Evolutionary conservation across 2,888 invertebrate species (phyloP).

Genomic region (Rhyacophila evoluta): DNA sequence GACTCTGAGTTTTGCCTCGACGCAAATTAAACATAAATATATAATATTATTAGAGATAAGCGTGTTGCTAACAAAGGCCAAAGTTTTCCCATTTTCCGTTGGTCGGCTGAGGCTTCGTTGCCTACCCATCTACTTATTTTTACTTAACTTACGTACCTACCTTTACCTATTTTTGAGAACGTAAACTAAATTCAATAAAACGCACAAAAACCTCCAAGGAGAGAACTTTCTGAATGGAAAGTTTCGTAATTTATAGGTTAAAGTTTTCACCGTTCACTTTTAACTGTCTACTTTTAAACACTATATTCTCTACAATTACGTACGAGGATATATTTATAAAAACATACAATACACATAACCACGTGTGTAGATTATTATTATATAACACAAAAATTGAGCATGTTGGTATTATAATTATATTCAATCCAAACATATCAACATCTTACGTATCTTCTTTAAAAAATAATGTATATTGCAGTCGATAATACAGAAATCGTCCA

Average conservation of each 20-base stretch:
- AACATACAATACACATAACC: too few species aligned
- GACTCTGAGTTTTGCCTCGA: background rate
- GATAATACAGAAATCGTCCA: too few species aligned
- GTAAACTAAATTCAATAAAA: constrained; percentile 35
- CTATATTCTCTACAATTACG: too few species aligned
- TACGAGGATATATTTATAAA: too few species aligned
- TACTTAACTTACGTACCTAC: background rate
- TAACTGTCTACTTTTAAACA: background rate
- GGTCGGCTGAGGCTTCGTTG: background rate
- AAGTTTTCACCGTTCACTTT: background rate
- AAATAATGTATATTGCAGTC: too few species aligned
- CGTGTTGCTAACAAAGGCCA: background rate
- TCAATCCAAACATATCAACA: too few species aligned
- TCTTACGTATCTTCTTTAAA: too few species aligned
- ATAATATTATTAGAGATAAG: constrained; percentile 6
- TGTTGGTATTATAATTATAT: too few species aligned
- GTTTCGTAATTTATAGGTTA: constrained; percentile 37
- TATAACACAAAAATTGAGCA: too few species aligned
- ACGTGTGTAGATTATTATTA: too few species aligned
- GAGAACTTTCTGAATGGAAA: constrained; percentile 36
- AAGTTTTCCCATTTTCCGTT: constrained; percentile 11
- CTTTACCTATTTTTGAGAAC: background rate
- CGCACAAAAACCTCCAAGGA: constrained; percentile 32
- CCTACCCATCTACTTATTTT: background rate
- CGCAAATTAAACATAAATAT: background rate